Percentiles rank a stretch among this genome's conserved stretches.
These are phyloP conservation scores for Sylvietta virens DNA, from an alignment of 2,113 vertebrate genomes.

Conservation along the genomic window DNA sequence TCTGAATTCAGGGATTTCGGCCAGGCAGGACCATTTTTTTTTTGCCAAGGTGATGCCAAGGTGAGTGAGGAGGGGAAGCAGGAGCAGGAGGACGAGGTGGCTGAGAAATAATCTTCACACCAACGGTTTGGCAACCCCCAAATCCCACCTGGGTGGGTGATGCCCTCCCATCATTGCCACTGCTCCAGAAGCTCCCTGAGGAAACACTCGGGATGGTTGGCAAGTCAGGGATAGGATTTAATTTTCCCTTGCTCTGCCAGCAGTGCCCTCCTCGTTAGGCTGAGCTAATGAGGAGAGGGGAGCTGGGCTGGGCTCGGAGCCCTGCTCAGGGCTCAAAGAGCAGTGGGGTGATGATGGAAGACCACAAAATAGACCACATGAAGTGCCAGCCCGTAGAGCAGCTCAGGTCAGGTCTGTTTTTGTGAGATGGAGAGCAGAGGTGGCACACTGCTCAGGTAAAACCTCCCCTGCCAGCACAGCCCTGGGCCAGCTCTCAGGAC, in stretches of 20 bases:
- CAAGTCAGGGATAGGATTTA: neutral
- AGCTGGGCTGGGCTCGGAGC: neutral
- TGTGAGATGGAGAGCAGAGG: neutral
- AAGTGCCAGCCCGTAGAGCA: rapidly evolving
- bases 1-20: neutral
- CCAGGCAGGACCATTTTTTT: neutral
- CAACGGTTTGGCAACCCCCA: rapidly evolving
- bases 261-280: neutral
- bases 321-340: neutral
- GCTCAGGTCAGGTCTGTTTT: neutral
- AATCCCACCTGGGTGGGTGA: neutral
- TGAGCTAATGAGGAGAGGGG: neutral
- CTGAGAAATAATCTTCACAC: neutral
- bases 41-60: neutral
- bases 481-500: neutral
- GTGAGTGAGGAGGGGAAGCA: neutral
- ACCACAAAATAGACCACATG: neutral
- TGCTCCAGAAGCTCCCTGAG: neutral
- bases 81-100: neutral
- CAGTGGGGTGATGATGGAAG: neutral
- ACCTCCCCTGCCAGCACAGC: neutral
- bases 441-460: neutral
- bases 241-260: neutral
- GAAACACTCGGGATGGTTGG: neutral
- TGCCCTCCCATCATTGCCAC: neutral